Evolutionary conservation across 2,797 vertebrate species (phyloP), one percentile per base, ranked within the genome.

Genomic region (Pelochelys cantorii): DNA sequence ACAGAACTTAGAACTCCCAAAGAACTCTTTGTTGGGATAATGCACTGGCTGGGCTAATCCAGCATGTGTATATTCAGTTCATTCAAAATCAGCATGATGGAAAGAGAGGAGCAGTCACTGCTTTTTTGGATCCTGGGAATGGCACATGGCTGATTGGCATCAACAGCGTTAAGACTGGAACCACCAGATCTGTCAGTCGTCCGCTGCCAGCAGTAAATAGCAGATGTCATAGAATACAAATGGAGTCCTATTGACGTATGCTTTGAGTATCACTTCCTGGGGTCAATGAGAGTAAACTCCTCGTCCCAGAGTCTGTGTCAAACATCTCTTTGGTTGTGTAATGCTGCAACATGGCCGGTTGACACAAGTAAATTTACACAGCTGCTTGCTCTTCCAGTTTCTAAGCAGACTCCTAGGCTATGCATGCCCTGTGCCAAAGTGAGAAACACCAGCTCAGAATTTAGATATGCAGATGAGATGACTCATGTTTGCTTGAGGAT

Each of bases 321-420:
- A 79, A 93, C 94, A 18, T 42, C 87, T 84, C 91, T 83, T 91
- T 80, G 77, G 81, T 81, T 57, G 90, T 54, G 18, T 85, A 90
- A 57, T 7, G 6, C 62, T 59, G 56, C 62, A 91, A 95, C 83
- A 84, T 17, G 89, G 59, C 85, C 83, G 90, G 81, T 91, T 59
- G 83, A 94, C 22, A 94, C 81, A 93, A 37, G 20, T 84, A 81
- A 93, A 77, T 62, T 93, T 91, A 94, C 68, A 15, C 22, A 92
- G 71, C 85, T 88, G 84, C 52, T 92, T 92, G 84, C 86, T 96
- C 92, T 86, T 85, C 37, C 25, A 92, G 54, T 62, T 95, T 89
- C 37, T 65, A 81, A 97, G 85, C 34, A 95, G 89, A 91, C 90
- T 93, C 84, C 89, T 65, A 81, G 55, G 31, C 85, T 93, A 88